Evolutionary conservation across 2,797 vertebrate genomes (phyloP).

Genomic region (Microchirus variegatus): DNA sequence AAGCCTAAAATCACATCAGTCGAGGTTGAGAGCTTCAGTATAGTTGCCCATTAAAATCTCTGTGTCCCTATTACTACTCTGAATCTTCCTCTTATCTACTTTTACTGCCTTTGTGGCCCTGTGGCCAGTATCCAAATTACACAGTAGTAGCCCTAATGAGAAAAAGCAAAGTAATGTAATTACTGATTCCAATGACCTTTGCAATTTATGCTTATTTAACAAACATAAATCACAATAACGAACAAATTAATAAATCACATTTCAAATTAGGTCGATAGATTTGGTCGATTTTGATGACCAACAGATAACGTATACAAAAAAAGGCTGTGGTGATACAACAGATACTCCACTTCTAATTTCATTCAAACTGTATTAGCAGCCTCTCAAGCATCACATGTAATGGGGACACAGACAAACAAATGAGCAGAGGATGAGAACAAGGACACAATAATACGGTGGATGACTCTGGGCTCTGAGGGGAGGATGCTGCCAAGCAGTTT

Average conservation of each 20-base stretch:
- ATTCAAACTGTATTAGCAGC: slow-evolving; percentile 13
- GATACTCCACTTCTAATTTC: not conserved
- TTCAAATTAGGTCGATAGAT: not conserved
- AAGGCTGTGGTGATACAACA: not conserved
- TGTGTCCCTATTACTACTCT: slow-evolving; percentile 44
- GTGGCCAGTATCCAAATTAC: slow-evolving; percentile 28
- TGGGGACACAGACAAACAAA: slow-evolving; percentile 5
- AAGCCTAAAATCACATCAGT: slow-evolving; percentile 69
- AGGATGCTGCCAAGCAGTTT: slow-evolving; percentile 37
- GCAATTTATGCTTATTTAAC: not conserved
- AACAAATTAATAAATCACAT: not conserved
- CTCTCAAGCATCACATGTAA: slow-evolving; percentile 21
- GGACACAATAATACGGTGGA: slow-evolving; percentile 23
- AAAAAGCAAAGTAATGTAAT: slow-evolving; percentile 15
- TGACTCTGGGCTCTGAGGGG: slow-evolving; percentile 14
- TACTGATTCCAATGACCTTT: slow-evolving; percentile 4
- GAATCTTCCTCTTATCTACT: slow-evolving; percentile 49
- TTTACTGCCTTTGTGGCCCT: slow-evolving; percentile 31
- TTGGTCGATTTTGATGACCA: not conserved
- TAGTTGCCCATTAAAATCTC: slow-evolving; percentile 52
- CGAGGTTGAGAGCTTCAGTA: slow-evolving; percentile 62
- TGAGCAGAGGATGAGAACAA: slow-evolving; percentile 19
- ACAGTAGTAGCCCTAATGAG: slow-evolving; percentile 13
- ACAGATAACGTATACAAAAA: not conserved
- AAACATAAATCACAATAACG: not conserved